Conservation (phyloP, 2,888 invertebrate genomes). For the Caradrina kadenii region DNA sequence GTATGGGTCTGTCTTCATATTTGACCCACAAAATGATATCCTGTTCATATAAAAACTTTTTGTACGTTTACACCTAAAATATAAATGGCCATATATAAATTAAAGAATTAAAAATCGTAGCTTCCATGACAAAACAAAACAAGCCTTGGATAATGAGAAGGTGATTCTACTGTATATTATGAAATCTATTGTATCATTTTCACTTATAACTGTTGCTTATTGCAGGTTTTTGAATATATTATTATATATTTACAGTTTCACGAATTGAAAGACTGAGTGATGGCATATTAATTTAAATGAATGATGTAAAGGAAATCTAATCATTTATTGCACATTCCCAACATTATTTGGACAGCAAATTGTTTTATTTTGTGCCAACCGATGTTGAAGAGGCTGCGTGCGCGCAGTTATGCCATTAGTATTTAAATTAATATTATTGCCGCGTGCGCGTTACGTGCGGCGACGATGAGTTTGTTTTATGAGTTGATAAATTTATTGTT, state of each 20-base stretch:
- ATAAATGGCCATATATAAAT: constrained; percentile 3
- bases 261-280: constrained; percentile 86
- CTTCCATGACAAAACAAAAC: constrained; percentile 45
- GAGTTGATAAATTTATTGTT: constrained; percentile 43
- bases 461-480: constrained; percentile 42
- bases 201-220: constrained; percentile 76
- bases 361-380: constrained; percentile 59
- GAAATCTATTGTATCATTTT: constrained; percentile 73
- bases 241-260: constrained; percentile 78
- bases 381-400: constrained; percentile 50
- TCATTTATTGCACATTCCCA: constrained; percentile 76
- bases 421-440: constrained; percentile 54
- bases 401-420: constrained; percentile 56
- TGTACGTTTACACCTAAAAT: constrained; percentile 18
- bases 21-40: constrained; percentile 30
- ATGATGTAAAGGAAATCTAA: constrained; percentile 64
- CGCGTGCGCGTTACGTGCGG: constrained; percentile 20
- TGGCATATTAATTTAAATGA: constrained; percentile 79
- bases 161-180: constrained; percentile 72
- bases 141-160: constrained; percentile 51
- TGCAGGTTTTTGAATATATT: constrained; percentile 76
- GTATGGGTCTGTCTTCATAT: neutral
- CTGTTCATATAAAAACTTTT: constrained; percentile 19
- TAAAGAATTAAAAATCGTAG: constrained; percentile 38
- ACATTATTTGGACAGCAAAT: constrained; percentile 56